Evolutionary conservation across 2,113 vertebrate genomes (phyloP).

Genomic region (Rhinolophus sinicus): DNA sequence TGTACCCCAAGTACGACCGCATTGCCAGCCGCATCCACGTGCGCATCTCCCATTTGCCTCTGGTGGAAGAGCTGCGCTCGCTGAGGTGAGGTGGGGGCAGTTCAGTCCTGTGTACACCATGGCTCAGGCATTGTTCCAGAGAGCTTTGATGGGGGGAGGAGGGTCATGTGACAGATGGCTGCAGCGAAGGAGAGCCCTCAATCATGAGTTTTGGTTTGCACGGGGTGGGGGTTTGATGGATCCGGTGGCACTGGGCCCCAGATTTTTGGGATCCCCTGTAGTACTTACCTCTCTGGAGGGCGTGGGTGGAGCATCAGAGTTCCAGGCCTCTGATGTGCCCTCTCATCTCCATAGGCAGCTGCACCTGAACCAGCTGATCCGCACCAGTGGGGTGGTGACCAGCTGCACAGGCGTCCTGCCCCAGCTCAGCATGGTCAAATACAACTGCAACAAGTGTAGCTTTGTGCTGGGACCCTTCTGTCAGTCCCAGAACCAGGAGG

Average conservation of each 20-base stretch:
- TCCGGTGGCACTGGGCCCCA: not conserved
- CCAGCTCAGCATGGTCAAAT: constrained; percentile 98
- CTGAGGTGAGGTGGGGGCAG: constrained; percentile 87
- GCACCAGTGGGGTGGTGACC: constrained; percentile 97
- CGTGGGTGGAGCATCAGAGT: accelerated
- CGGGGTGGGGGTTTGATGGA: not conserved
- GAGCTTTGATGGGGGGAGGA: not conserved
- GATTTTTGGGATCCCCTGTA: not conserved
- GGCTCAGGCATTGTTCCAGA: not conserved
- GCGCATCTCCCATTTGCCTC: constrained; percentile 95
- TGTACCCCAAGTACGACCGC: constrained; percentile 98
- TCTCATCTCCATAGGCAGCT: constrained; percentile 89
- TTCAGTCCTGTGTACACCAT: accelerated
- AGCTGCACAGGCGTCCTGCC: constrained; percentile 96
- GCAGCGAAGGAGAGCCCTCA: not conserved
- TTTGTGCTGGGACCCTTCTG: constrained; percentile 97
- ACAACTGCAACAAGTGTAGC: constrained; percentile 97
- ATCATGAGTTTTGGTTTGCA: not conserved
- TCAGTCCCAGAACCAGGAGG: constrained; percentile 98
- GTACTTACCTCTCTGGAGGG: not conserved
- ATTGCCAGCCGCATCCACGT: constrained; percentile 96
- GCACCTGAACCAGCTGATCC: constrained; percentile 98
- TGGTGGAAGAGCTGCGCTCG: constrained; percentile 96
- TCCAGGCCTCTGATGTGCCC: not conserved
- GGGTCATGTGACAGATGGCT: not conserved